Evolutionary conservation across 1,140 invertebrate species (phyloP), one percentile per base, ranked within the genome.

Genomic region (Anoplophora glabripennis): DNA sequence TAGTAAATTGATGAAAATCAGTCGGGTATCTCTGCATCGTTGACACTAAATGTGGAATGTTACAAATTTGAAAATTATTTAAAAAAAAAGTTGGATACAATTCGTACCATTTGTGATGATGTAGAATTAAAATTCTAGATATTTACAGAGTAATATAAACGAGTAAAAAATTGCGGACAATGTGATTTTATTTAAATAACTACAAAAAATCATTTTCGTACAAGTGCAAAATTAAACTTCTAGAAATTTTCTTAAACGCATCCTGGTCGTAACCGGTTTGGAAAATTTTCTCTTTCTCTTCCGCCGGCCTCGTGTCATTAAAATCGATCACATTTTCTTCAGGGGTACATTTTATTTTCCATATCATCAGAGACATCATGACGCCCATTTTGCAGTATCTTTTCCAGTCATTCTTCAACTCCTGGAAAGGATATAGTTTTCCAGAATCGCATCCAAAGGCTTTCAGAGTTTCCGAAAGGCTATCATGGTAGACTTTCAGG

Each of bases 401-500:
- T 7, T 65, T 72, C 64, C 77, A 63, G 18, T 80, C 75, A 4
- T 70, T 53, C 34, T 66, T 60, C 47, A 66, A 81, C 15, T 75
- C 68, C 7, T 58, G 47, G 38, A 61, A 68, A 1, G 82, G 79
- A 65, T 79, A 79, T 8, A 81, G 59, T 35, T 78, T 66, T 2
- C 78, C 63, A 0, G 79, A 65, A 11, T 76, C 65, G 21, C 63
- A 76, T 64, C 78, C 67, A 66, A 77, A 73, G 66, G 79, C 64
- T 5, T 56, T 59, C 15, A 77, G 53, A 1, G 69, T 76, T 11
- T 68, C 70, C 0, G 62, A 66, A 42, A 85, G 69, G 18, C 78
- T 77, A 14, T 71, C 61, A 54, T 84, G 78, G 70, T 86, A 86
- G n/a, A 80, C 64, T 36, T 83, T 57, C 1, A 86, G 38, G 18